These are phyloP conservation scores for Orthosia cruda DNA, from an alignment of 2,888 invertebrate species.

Conservation along the genomic window DNA sequence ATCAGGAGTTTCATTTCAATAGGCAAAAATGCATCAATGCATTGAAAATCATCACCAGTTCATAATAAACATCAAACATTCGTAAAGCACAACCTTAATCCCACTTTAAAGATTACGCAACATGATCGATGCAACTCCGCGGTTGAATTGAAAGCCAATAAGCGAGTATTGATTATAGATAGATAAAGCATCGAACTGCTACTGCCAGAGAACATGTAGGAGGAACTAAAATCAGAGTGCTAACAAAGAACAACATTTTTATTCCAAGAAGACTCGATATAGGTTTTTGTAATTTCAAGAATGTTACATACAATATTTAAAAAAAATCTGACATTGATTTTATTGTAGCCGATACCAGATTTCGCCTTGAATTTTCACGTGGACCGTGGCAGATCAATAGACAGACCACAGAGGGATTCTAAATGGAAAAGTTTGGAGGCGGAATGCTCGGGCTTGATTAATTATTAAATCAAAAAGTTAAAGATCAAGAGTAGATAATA, in stretches of 20 bases:
- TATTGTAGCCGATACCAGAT: too few species aligned
- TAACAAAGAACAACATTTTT: neutral
- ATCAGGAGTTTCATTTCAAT: too few species aligned
- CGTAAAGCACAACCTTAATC: constrained; percentile 8
- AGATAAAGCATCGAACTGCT: constrained; percentile 47
- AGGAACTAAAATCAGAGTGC: neutral
- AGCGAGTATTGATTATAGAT: constrained; percentile 61
- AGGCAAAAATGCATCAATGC: neutral
- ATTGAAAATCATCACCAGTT: neutral
- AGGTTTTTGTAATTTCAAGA: too few species aligned
- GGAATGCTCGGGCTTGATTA: too few species aligned
- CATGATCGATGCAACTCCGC: constrained; percentile 54
- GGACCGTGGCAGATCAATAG: neutral
- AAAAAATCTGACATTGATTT: too few species aligned
- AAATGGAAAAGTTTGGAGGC: too few species aligned
- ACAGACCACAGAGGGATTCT: too few species aligned
- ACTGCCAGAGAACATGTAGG: constrained; percentile 13
- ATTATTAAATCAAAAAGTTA: too few species aligned
- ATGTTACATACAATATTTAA: too few species aligned
- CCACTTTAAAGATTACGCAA: constrained; percentile 39
- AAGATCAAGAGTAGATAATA: too few species aligned
- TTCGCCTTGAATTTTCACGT: too few species aligned
- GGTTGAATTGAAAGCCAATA: constrained; percentile 60
- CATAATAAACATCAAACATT: neutral
- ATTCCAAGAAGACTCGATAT: too few species aligned